Conservation (phyloP, 2,797 vertebrate species). For the Notoglanidium macrostoma region DNA sequence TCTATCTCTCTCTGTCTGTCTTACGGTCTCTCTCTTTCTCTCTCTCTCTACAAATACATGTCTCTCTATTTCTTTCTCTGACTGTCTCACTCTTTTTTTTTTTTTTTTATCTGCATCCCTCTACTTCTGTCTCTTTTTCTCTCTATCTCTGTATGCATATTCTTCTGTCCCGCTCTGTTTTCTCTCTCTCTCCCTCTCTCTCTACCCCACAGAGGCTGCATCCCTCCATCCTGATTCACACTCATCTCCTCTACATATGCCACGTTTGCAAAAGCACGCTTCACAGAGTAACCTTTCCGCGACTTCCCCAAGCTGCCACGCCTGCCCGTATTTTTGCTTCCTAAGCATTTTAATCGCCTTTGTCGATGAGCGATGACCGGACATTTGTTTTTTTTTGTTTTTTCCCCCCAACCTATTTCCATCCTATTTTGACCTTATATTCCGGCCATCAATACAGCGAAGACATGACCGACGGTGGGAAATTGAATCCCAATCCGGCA, state of each 20-base stretch:
- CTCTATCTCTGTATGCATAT: not conserved
- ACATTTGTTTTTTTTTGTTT: not conserved
- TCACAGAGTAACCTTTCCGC: constrained; percentile 44
- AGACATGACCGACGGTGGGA: not conserved
- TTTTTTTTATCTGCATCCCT: not conserved
- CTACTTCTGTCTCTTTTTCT: not conserved
- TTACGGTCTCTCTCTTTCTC: not conserved
- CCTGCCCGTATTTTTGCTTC: not conserved
- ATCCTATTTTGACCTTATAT: constrained; percentile 11
- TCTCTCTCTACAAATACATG: not conserved
- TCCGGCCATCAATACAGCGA: not conserved
- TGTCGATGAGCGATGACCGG: too few relatives aligned
- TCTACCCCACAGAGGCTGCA: not conserved
- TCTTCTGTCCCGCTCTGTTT: not conserved
- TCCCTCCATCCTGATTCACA: constrained; percentile 14
- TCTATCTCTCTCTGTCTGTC: not conserved
- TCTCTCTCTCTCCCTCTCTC: not conserved
- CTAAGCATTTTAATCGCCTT: not conserved
- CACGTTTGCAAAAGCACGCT: constrained; percentile 39
- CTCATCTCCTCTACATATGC: constrained; percentile 38
- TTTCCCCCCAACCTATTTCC: not conserved
- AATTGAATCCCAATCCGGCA: not conserved
- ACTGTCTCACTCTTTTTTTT: not conserved
- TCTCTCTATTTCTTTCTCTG: not conserved
- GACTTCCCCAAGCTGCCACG: constrained; percentile 4